Conservation (phyloP, 2,113 vertebrate genomes). For the Syrmaticus mikado region DNA sequence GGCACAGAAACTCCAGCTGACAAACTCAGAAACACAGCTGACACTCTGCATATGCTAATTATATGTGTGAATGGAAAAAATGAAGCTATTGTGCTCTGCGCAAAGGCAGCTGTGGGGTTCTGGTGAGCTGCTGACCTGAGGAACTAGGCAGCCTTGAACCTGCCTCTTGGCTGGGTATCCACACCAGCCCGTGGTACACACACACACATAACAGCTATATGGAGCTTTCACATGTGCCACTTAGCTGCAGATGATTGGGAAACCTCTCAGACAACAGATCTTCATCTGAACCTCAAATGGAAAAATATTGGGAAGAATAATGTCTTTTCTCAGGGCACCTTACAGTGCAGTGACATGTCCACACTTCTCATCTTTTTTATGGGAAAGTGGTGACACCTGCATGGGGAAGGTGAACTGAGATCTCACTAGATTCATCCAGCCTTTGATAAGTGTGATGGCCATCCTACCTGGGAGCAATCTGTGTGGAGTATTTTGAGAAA, state of each 20-base stretch:
- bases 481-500: background rate
- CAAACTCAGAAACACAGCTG: constrained; percentile 29
- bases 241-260: background rate
- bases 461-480: background rate
- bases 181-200: background rate
- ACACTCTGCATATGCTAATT: background rate
- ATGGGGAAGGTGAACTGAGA: background rate
- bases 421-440: background rate
- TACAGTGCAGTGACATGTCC: rapidly evolving
- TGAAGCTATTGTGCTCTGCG: background rate
- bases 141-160: background rate
- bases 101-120: background rate
- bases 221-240: background rate
- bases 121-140: background rate
- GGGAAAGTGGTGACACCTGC: background rate
- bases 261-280: background rate
- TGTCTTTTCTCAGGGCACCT: background rate
- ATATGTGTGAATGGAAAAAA: background rate
- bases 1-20: constrained; percentile 23
- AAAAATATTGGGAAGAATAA: background rate
- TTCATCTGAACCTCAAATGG: background rate
- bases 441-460: background rate
- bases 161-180: background rate
- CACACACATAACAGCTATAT: background rate
- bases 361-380: background rate